Conservation (phyloP, 2,797 vertebrate genomes). For the Semaprochilodus insignis region DNA sequence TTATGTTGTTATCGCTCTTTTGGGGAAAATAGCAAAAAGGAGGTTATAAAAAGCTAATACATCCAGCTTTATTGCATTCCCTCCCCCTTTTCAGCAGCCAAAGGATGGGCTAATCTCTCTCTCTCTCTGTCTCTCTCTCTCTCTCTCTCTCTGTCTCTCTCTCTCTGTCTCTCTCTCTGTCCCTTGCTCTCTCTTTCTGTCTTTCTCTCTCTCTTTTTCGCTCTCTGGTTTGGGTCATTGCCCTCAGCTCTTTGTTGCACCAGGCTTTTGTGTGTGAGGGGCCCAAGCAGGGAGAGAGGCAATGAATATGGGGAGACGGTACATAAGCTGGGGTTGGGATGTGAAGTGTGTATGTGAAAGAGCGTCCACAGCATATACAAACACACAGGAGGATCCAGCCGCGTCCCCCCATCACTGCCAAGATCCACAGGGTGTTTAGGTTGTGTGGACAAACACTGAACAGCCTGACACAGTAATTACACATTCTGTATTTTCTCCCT, state of each 20-base stretch:
- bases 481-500: constrained; percentile 29
- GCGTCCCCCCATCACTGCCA: constrained; percentile 33
- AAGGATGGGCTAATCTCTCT: neutral
- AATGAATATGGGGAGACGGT: constrained; percentile 33
- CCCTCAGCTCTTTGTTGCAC: constrained; percentile 59
- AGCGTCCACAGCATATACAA: constrained; percentile 4
- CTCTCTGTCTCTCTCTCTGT: constrained; percentile 1
- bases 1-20: neutral
- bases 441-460: constrained; percentile 44
- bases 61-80: constrained; percentile 2
- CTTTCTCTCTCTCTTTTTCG: constrained; percentile 12
- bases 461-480: constrained; percentile 42
- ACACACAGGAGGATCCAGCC: constrained; percentile 4
- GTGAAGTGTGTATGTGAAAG: constrained; percentile 2
- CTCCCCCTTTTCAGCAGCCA: constrained; percentile 17
- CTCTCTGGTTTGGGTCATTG: constrained; percentile 52
- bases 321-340: constrained; percentile 4
- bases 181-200: constrained; percentile 19
- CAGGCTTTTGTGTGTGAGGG: constrained; percentile 59
- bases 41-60: constrained; percentile 41
- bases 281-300: constrained; percentile 49
- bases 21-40: constrained; percentile 2
- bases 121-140: too few species aligned
- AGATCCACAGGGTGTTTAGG: constrained; percentile 43
- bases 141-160: too few species aligned